Percentiles rank a stretch among this genome's conserved stretches.
Evolutionary conservation across 2,797 vertebrate species (phyloP).

Genomic region (Gila robusta): DNA sequence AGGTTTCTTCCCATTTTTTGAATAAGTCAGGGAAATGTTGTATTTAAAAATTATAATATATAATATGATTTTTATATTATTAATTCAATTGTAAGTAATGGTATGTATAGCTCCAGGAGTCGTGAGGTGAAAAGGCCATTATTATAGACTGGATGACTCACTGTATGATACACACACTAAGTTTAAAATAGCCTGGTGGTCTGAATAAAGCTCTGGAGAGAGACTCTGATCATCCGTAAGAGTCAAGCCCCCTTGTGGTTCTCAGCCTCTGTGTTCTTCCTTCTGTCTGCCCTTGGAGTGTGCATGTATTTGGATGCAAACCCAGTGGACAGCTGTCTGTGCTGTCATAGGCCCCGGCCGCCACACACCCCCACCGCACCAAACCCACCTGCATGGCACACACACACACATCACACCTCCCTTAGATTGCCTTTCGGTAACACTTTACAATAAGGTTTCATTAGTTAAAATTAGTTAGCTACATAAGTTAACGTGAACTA

Average conservation of each 20-base stretch:
- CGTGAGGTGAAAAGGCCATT: conserved; percentile 16
- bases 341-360: conserved; percentile 31
- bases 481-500: too few relatives aligned
- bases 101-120: conserved; percentile 11
- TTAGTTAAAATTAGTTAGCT: too few relatives aligned
- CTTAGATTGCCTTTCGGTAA: background rate
- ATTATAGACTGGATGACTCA: conserved; percentile 26
- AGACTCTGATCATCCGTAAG: conserved; percentile 48
- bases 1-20: background rate
- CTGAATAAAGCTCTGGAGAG: conserved; percentile 61
- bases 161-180: background rate
- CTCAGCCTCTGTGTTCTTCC: conserved; percentile 41
- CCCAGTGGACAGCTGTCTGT: conserved; percentile 40
- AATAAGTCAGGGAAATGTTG: background rate
- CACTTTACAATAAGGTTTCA: too few relatives aligned
- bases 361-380: conserved; percentile 27
- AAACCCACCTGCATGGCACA: conserved; percentile 50
- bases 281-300: conserved; percentile 52
- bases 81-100: conserved; percentile 38
- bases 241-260: conserved; percentile 26
- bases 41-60: background rate
- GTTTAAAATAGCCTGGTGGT: conserved; percentile 22
- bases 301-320: conserved; percentile 62
- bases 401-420: conserved; percentile 18
- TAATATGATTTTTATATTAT: conserved; percentile 1